These are phyloP conservation scores for Lucifuga dentata DNA, from an alignment of 2,113 vertebrate genomes.

Conservation along the genomic window DNA sequence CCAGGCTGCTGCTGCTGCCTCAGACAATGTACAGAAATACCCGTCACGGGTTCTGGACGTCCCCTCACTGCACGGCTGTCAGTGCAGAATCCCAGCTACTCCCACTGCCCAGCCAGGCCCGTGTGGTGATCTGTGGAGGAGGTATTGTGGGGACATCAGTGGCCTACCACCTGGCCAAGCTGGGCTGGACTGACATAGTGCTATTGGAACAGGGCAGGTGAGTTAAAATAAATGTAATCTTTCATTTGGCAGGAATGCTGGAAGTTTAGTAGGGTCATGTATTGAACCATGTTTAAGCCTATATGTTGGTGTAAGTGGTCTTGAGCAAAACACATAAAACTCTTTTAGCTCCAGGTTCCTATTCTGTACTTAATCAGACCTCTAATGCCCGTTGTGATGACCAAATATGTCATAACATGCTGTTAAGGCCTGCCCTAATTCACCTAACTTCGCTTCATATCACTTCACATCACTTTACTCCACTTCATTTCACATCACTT, in stretches of 20 bases:
- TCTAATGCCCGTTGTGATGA: too few species aligned
- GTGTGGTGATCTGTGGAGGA: conserved; percentile 96
- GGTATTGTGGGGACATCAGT: conserved; percentile 95
- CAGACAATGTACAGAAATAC: conserved; percentile 64
- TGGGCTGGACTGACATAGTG: conserved; percentile 94
- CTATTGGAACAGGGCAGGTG: conserved; percentile 98
- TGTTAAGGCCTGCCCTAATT: too few species aligned
- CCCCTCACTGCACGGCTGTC: conserved; percentile 53
- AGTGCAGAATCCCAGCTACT: conserved; percentile 67
- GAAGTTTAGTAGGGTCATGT: neutral
- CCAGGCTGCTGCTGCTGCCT: conserved; percentile 80
- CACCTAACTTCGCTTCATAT: too few species aligned
- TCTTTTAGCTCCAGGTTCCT: too few species aligned
- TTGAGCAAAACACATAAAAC: too few species aligned
- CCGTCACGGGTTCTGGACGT: conserved; percentile 70
- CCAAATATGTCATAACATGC: too few species aligned
- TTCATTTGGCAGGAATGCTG: neutral
- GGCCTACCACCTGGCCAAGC: conserved; percentile 94
- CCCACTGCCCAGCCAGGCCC: conserved; percentile 87
- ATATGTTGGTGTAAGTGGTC: too few species aligned
- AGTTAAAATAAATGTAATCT: conserved; percentile 33
- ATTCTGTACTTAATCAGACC: too few species aligned
- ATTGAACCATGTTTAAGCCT: too few species aligned
- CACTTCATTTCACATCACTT: too few species aligned
- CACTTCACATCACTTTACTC: too few species aligned